Conservation (phyloP, 2,113 vertebrate species). For the Triplophysa dalaica region DNA sequence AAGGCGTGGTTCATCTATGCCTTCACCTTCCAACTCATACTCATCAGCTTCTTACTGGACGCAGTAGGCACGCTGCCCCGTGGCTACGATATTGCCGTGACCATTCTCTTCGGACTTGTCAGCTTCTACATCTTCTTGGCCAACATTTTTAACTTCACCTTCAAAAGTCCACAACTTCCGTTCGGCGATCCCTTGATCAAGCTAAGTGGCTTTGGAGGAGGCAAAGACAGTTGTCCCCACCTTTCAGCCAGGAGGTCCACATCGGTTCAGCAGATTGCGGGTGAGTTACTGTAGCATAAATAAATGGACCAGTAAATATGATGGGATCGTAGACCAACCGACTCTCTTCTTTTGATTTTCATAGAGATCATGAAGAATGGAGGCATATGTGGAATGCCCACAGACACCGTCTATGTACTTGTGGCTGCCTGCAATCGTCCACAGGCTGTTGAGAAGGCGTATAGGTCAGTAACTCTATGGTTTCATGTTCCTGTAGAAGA, state of each 20-base stretch:
- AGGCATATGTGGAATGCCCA: constrained; percentile 85
- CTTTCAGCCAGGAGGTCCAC: constrained; percentile 79
- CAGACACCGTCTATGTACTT: constrained; percentile 88
- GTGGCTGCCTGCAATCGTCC: constrained; percentile 86
- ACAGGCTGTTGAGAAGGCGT: constrained; percentile 83
- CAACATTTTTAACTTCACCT: constrained; percentile 75
- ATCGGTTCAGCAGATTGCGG: constrained; percentile 84
- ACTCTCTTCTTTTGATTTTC: not conserved
- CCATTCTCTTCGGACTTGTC: constrained; percentile 82
- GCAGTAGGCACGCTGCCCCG: constrained; percentile 71
- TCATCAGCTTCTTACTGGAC: constrained; percentile 84
- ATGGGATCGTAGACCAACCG: not conserved
- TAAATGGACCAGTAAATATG: not conserved
- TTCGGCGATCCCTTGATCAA: constrained; percentile 76
- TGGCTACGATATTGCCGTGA: constrained; percentile 81
- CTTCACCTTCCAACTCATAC: constrained; percentile 79
- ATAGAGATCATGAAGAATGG: constrained; percentile 87
- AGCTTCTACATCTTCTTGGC: constrained; percentile 88
- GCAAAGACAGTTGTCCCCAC: constrained; percentile 74
- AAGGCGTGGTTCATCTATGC: constrained; percentile 79
- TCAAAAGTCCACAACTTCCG: constrained; percentile 77
- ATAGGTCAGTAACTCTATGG: constrained; percentile 71
- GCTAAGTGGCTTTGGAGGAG: constrained; percentile 72
- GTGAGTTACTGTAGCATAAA: constrained; percentile 60
- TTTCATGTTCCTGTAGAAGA: not conserved